These are phyloP conservation scores for Larimichthys polyactis DNA, from an alignment of 2,113 vertebrate species.

Conservation along the genomic window DNA sequence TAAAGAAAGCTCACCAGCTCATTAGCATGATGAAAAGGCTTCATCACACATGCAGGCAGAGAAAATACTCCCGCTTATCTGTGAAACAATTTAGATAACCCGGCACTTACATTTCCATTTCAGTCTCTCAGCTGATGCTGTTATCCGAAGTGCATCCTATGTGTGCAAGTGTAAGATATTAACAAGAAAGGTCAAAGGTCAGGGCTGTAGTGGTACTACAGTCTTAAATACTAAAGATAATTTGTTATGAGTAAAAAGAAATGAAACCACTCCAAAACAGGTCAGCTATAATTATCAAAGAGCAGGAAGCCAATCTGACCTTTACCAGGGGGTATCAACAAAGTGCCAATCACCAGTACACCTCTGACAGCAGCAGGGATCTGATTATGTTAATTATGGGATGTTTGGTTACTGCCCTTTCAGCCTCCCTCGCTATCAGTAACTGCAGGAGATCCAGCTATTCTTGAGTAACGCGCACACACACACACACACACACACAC, in stretches of 20 bases:
- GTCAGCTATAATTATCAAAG: neutral
- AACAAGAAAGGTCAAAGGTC: slow-evolving; percentile 18
- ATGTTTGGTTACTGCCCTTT: slow-evolving; percentile 37
- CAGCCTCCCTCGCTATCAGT: slow-evolving; percentile 32
- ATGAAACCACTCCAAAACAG: neutral
- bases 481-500: slow-evolving; percentile 34
- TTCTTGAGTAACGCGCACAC: slow-evolving; percentile 7
- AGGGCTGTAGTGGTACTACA: neutral
- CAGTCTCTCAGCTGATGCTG: neutral
- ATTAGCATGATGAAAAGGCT: slow-evolving; percentile 21
- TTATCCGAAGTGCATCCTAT: neutral
- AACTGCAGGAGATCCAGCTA: slow-evolving; percentile 42
- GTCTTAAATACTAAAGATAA: neutral
- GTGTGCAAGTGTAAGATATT: slow-evolving; percentile 1
- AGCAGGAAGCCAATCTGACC: neutral
- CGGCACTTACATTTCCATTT: neutral
- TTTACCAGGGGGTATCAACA: neutral
- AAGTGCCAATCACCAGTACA: slow-evolving; percentile 10
- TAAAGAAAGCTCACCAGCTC: neutral
- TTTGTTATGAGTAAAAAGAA: neutral
- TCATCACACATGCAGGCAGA: neutral
- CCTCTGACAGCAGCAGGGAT: slow-evolving; percentile 30
- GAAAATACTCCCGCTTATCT: neutral
- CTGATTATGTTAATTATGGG: slow-evolving; percentile 37
- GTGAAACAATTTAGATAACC: neutral